Base-by-base conservation (phyloP, 1,140 invertebrate genomes). In the Heliothis subflexa region DNA sequence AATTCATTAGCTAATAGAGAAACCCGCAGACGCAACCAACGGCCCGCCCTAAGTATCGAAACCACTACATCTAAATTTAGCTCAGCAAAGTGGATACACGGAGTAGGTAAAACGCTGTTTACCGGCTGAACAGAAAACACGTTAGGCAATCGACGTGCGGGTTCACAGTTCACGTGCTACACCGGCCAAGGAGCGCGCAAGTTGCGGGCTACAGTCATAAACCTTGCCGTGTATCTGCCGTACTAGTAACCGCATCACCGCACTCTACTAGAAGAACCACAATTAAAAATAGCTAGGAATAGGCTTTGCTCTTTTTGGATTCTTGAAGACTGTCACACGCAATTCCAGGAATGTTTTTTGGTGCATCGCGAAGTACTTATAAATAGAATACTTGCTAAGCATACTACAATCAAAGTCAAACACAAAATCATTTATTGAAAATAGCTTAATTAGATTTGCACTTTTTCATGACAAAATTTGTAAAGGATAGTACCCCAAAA, bases 191-290 rank as follows among this genome's bases (percentile, higher is more conserved):
- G 16, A 68, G 61, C 49, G 54, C 70, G 64, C 82, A 85, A 87
- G 79, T 85, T 83, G 75, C 76, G 75, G 64, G 78, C 74, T 83
- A 87, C 82, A 87, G 80, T 87, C 86, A 84, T 87, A 87, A 87
- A 87, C 68, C 79, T 81, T 76, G 62, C 61, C 81, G 74, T 71
- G 78, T 75, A 75, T 70, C 13, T 28, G 57, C 71, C 74, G n/a
- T 25, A 64, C 71, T n/a, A 62, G 45, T 50, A 52, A 70, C 54
- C 68, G 11, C 61, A 62, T 25, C 45, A 64, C 16, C 11, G 16
- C 25, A 12, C 18, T 33, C 3, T 13, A 49, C 82, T 83, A 62
- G 79, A 81, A 81, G 25, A 54, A 79, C 14, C 77, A 40, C 33
- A 9, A 9, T 10, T 40, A 16, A 40, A 11, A 62, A 62, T 7